phyloP scores from a whole-genome alignment of 2,888 invertebrate species.

The Drosophila parthenogenetica region DNA sequence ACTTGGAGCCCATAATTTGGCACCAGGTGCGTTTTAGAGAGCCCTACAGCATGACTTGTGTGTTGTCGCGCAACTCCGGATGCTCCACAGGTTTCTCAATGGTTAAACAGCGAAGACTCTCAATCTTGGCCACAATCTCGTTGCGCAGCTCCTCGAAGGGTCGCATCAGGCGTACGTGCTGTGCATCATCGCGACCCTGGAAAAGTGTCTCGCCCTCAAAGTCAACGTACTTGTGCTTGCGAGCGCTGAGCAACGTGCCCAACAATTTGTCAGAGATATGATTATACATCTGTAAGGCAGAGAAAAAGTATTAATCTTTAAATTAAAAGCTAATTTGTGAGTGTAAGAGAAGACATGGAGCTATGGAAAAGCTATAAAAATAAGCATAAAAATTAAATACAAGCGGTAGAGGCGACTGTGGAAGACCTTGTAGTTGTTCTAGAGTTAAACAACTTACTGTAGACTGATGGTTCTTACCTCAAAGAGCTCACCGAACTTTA shows the following conservation, averaged over 20 bases:
- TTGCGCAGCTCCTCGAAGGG: conserved; percentile 89
- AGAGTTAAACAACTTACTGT: not conserved
- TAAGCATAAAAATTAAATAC: too few relatives aligned
- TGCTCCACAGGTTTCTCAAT: conserved; percentile 28
- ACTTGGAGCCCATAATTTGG: not conserved
- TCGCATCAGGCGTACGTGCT: conserved; percentile 91
- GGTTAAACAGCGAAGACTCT: conserved; percentile 83
- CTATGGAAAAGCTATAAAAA: too few relatives aligned
- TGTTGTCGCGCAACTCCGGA: conserved; percentile 23
- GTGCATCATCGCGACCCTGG: conserved; percentile 95
- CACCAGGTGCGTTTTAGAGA: conserved; percentile 19
- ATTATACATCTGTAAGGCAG: conserved; percentile 91
- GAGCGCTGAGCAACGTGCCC: conserved; percentile 94
- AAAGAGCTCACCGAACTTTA: conserved; percentile 64
- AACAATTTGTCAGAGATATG: conserved; percentile 96
- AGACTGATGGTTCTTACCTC: conserved; percentile 37
- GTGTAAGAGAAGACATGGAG: too few relatives aligned
- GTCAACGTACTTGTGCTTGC: conserved; percentile 94
- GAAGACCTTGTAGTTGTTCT: too few relatives aligned
- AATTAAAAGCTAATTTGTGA: not conserved
- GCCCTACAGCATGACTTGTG: conserved; percentile 18
- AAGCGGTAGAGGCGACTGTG: too few relatives aligned
- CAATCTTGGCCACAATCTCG: conserved; percentile 87
- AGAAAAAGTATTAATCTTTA: too few relatives aligned
- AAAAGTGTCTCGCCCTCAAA: conserved; percentile 98